Percentiles rank a stretch among this genome's conserved stretches.
These are phyloP conservation scores for Alligator mississippiensis DNA, from an alignment of 2,113 vertebrate species.

Conservation along the genomic window DNA sequence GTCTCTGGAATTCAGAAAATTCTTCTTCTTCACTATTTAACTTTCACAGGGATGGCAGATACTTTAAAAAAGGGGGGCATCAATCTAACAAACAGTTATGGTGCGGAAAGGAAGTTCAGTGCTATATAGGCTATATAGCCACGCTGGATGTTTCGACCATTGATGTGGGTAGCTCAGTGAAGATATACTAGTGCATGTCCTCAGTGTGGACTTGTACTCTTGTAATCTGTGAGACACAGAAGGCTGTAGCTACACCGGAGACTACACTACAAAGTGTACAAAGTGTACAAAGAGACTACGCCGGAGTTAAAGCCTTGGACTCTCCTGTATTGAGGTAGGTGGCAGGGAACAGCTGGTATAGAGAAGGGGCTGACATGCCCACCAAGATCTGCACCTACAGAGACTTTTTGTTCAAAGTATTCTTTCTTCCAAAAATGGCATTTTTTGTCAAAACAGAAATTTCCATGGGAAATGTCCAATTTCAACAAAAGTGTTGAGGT, in stretches of 20 bases:
- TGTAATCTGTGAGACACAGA: too few relatives aligned
- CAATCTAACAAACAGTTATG: too few relatives aligned
- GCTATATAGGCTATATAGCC: too few relatives aligned
- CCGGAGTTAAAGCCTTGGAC: neutral
- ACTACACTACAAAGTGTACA: neutral
- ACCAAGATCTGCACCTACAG: neutral
- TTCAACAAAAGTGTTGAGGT: slow-evolving; percentile 61
- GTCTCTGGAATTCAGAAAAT: neutral
- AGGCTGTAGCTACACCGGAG: too few relatives aligned
- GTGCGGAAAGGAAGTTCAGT: too few relatives aligned
- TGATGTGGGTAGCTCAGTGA: too few relatives aligned
- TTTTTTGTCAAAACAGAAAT: neutral
- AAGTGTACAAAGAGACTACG: neutral
- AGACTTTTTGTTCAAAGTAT: slow-evolving; percentile 17
- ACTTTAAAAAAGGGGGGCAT: neutral
- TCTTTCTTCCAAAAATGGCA: neutral
- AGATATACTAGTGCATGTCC: too few relatives aligned
- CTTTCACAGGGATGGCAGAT: neutral
- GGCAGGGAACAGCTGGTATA: neutral
- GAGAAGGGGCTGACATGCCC: neutral
- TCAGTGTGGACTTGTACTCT: too few relatives aligned
- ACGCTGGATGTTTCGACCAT: too few relatives aligned
- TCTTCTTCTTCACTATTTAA: neutral
- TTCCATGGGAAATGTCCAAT: slow-evolving; percentile 56
- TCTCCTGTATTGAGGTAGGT: neutral